Evolutionary conservation across 2,113 vertebrate species (phyloP), one percentile per base, ranked within the genome.

Genomic region (Apodemus speciosus): DNA sequence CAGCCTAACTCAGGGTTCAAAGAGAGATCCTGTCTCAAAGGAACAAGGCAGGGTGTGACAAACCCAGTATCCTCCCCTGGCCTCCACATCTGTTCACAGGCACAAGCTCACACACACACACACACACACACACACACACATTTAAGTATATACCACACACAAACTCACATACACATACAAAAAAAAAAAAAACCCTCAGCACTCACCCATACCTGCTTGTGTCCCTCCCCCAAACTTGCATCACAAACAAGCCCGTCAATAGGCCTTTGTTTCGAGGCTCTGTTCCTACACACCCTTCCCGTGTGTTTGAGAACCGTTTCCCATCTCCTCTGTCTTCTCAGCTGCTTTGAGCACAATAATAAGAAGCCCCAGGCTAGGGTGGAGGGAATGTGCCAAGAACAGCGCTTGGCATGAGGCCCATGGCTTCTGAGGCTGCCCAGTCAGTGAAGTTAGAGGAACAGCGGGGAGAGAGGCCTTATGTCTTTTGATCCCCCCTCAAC

Each of bases 301-400:
- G 23, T 25, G 9, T 53, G 49, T 69, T 43, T 46, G 91, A 95
- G 94, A 95, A 90, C 85, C 66, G 75, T 85, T 96, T 90, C 95
- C 85, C 76, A 27, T 90, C 93, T 81, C 62, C 21, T 27, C 81
- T 79, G 90, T 73, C 84, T 96, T 94, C 94, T 94, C 95, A 96
- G 94, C 75, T 87, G 35, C 83, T 79, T 92, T 81, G 71, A 92
- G 75, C 94, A 58, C 58, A 73, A 27, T 66, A 11, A 60, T 72
- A 85, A 85, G 66, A 94, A 93, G 49, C 91, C 89, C 69, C 91
- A 88, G 91, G 96, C 94, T 21, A 51, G 93, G 60, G 66, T 27
- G 56, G 71, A 91, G 92, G 66, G 87, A 21, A 9, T 4, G 71
- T 38, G 87, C 94, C 93, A 89, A 92, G 94, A 77, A 23, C 30